Conservation (phyloP, 92 coral and sea anemone species). For the Epizoanthus stellaris region DNA sequence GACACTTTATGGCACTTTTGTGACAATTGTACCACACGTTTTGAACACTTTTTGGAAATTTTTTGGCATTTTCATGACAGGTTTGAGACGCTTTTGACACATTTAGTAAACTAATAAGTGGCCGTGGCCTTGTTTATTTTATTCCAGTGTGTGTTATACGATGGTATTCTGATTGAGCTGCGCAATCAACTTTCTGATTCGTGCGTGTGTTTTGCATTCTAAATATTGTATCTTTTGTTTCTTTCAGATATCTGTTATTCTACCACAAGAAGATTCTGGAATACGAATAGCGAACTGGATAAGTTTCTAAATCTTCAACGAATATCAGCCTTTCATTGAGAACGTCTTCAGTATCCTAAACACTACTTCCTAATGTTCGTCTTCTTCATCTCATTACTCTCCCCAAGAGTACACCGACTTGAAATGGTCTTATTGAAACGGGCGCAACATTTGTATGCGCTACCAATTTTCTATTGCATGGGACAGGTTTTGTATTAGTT, state of each 20-base stretch:
- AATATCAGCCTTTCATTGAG: no score
- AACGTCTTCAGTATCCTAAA: no score
- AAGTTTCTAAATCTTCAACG: neutral
- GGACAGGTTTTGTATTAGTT: slow-evolving; percentile 4
- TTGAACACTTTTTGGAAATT: no score
- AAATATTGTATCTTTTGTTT: slow-evolving; percentile 2
- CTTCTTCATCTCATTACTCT: neutral
- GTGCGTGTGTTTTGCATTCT: no score
- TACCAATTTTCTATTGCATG: slow-evolving; percentile 7
- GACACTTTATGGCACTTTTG: no score
- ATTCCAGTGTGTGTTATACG: neutral
- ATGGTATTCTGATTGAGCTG: neutral
- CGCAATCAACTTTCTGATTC: no score
- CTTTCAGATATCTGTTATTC: slow-evolving; percentile 88
- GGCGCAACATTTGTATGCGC: neutral
- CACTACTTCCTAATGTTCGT: no score
- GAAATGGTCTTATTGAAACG: neutral
- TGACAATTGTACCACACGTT: no score
- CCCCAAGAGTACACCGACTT: neutral
- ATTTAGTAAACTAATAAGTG: no score
- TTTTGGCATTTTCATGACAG: no score
- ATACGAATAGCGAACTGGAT: slow-evolving; percentile 60
- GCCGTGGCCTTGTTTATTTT: neutral
- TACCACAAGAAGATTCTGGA: slow-evolving; percentile 97
- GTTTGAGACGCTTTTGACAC: no score